Conservation (phyloP, 2,797 vertebrate genomes). For the Okamejei kenojei region DNA sequence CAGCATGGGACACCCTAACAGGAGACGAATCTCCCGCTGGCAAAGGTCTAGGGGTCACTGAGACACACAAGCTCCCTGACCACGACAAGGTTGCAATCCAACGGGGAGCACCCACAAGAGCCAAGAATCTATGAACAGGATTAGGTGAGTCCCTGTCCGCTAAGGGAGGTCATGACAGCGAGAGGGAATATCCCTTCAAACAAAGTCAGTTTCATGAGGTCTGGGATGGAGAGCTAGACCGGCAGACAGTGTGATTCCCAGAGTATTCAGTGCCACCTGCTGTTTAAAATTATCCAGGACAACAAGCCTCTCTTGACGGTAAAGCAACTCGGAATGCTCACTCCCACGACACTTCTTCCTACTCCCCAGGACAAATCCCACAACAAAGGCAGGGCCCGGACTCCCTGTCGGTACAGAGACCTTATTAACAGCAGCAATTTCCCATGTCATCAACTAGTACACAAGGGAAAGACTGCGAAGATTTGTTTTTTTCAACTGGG, state of each 20-base stretch:
- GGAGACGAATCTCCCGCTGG: too few species aligned
- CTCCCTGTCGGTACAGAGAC: background rate
- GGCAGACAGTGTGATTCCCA: background rate
- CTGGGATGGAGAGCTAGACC: background rate
- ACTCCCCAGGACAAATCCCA: background rate
- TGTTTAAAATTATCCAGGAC: background rate
- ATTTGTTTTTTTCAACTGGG: background rate
- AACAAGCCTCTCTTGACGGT: background rate
- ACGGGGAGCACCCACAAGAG: too few species aligned
- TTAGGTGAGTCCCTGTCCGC: background rate
- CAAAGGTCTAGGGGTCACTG: too few species aligned
- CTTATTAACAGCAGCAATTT: background rate
- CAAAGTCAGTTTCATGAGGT: background rate
- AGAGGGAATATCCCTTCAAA: background rate
- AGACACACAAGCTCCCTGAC: too few species aligned
- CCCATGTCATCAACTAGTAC: too few species aligned
- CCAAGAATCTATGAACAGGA: background rate
- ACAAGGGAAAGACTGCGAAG: background rate
- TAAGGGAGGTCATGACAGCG: background rate
- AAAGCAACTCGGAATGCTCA: background rate
- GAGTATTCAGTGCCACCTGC: slow-evolving; percentile 11
- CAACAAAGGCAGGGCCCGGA: background rate
- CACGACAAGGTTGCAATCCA: too few species aligned
- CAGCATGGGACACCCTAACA: too few species aligned
- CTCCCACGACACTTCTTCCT: background rate